Base-by-base conservation (phyloP, 1,140 invertebrate species). In the Zaprionus lachaisei region DNA sequence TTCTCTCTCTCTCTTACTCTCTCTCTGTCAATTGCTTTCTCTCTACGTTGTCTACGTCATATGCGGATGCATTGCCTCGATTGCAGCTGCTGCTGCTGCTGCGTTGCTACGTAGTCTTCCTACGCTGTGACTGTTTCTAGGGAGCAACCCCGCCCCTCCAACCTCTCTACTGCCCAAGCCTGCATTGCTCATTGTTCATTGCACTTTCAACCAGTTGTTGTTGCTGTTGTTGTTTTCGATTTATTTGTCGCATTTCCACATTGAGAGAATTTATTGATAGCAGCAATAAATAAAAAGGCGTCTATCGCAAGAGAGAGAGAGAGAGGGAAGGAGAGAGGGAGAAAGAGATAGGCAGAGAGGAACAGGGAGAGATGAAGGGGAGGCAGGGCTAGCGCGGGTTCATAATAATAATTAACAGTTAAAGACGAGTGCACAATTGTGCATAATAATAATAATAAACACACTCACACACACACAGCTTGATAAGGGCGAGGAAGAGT, bases 241-340 rank as follows among this genome's bases (percentile, higher is more conserved):
- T 70, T 44, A 66, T 66, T 60, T 77, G 62, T 61, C 62, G 74
- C 73, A 77, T 61, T 72, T 72, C 61, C 74, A 63, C 68, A 72
- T 72, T 72, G 47, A 28, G 26, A 70, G 38, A 65, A 66, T 55
- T 28, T 17, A 57, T 63, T 77, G 74, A 77, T 77, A 77, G 57
- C 61, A 60, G 41, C 37, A 73, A 54, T 68, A 67, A 73, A 62
- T 76, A 62, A 69, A 17, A 41, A 71, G 55, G 24, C 47, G 68
- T 34, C 72, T 71, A 75, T 75, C 72, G 54, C 37, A 20, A 44
- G 12, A 22, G 41, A 55, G 7, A 3, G 17, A 24, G 41, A 57
- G 17, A 28, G 1, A 22, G 31, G 15, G 22, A 31, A 4, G n/a
- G 31, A n/a, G 34, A 17, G 20, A 11, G 5, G 0, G n/a, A 24